These are phyloP conservation scores for Trisateles emortualis DNA, from an alignment of 2,888 invertebrate species.

Conservation along the genomic window DNA sequence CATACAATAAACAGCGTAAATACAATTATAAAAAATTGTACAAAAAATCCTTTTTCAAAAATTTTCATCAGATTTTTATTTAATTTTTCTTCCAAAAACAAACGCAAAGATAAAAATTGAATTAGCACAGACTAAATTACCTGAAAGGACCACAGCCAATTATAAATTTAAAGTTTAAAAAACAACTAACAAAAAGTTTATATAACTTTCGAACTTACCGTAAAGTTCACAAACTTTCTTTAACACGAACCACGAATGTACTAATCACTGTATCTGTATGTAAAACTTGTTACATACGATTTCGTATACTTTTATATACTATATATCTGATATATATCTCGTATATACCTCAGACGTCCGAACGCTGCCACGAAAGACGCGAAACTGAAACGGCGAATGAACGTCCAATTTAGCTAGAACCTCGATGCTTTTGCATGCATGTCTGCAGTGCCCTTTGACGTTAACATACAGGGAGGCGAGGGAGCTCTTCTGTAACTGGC, in stretches of 20 bases:
- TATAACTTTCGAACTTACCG: slow-evolving; percentile 44
- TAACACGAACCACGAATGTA: slow-evolving; percentile 21
- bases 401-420: slow-evolving; percentile 29
- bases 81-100: no score
- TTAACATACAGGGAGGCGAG: slow-evolving; percentile 18
- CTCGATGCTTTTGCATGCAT: slow-evolving; percentile 27
- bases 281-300: slow-evolving; percentile 16
- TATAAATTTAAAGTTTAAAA: not conserved
- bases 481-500: slow-evolving; percentile 33
- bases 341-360: slow-evolving; percentile 30
- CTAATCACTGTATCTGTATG: slow-evolving; percentile 24
- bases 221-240: slow-evolving; percentile 39
- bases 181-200: slow-evolving; percentile 31
- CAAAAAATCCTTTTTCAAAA: no score
- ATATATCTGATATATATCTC: slow-evolving; percentile 6
- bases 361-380: slow-evolving; percentile 29
- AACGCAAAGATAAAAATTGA: no score
- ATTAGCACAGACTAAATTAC: no score
- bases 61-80: no score
- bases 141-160: no score
- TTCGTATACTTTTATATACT: slow-evolving; percentile 14
- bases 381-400: slow-evolving; percentile 30
- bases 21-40: no score
- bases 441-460: slow-evolving; percentile 40
- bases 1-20: no score